phyloP scores from a whole-genome alignment of 2,113 vertebrate species.

The Thunnus maccoyii region DNA sequence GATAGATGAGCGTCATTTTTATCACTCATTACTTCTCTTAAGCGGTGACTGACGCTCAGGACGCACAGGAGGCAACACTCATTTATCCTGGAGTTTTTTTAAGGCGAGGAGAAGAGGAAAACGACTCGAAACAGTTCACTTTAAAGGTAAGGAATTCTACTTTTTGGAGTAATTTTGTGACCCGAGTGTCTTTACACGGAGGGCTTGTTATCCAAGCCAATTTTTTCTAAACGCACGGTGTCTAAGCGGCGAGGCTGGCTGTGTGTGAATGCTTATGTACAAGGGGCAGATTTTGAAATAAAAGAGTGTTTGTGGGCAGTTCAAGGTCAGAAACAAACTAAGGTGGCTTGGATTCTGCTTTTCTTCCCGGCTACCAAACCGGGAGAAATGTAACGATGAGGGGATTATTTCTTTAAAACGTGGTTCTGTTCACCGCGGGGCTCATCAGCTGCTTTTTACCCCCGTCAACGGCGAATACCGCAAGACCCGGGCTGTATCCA shows the following conservation, averaged over 20 bases:
- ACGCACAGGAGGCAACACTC: slow-evolving; percentile 88
- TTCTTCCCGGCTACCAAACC: slow-evolving; percentile 84
- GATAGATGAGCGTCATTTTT: slow-evolving; percentile 98
- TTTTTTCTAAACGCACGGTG: slow-evolving; percentile 77
- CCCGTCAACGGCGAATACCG: slow-evolving; percentile 95
- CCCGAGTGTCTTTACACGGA: slow-evolving; percentile 42
- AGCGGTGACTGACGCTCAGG: slow-evolving; percentile 94
- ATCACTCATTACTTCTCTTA: slow-evolving; percentile 99
- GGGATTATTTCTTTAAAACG: slow-evolving; percentile 89
- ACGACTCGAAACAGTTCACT: slow-evolving; percentile 90
- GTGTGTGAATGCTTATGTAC: slow-evolving; percentile 75
- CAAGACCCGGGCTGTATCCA: slow-evolving; percentile 89
- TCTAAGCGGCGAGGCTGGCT: slow-evolving; percentile 84
- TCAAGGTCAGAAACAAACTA: slow-evolving; percentile 95
- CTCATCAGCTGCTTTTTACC: slow-evolving; percentile 74
- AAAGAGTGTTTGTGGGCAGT: slow-evolving; percentile 91
- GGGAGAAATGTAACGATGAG: slow-evolving; percentile 87
- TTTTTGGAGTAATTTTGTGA: slow-evolving; percentile 67
- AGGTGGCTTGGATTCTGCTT: slow-evolving; percentile 85
- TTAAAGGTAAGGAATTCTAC: slow-evolving; percentile 92
- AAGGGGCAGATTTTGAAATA: slow-evolving; percentile 78
- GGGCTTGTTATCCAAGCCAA: slow-evolving; percentile 77
- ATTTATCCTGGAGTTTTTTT: slow-evolving; percentile 90
- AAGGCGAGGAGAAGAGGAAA: slow-evolving; percentile 75
- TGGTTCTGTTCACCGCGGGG: slow-evolving; percentile 79